These are phyloP conservation scores for Narcine bancroftii DNA, from an alignment of 2,113 vertebrate species.

Conservation along the genomic window DNA sequence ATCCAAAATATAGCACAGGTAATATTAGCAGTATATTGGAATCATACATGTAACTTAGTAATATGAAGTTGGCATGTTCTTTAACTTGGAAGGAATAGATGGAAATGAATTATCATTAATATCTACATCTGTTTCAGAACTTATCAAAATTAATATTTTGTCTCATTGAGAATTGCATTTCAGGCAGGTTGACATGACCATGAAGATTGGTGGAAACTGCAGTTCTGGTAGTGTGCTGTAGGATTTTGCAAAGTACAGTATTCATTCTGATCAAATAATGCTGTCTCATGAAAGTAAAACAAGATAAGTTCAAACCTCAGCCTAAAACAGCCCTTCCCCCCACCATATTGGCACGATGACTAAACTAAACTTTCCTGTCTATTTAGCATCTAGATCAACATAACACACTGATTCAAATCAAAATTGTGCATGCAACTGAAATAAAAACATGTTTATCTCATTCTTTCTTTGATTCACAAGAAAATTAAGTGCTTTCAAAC, in stretches of 20 bases:
- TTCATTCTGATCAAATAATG: neutral
- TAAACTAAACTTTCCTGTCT: neutral
- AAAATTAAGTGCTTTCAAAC: conserved; percentile 1
- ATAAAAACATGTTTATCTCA: conserved; percentile 14
- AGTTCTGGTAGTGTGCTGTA: neutral
- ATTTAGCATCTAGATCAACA: neutral
- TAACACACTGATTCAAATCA: conserved; percentile 21
- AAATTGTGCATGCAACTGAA: no score
- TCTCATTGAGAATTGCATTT: neutral
- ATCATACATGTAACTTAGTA: no score
- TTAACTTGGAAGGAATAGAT: no score
- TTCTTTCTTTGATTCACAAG: conserved; percentile 14
- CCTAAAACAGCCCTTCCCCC: neutral
- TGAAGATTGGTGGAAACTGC: neutral
- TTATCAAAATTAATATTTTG: neutral
- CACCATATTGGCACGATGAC: neutral
- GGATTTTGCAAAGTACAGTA: neutral
- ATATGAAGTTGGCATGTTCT: no score
- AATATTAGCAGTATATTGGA: no score
- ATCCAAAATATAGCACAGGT: no score
- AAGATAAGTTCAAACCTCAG: neutral
- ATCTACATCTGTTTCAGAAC: no score
- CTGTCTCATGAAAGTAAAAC: neutral
- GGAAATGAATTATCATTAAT: no score
- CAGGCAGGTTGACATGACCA: neutral